Base-by-base conservation (phyloP, 2,888 invertebrate genomes). In the Dasysyrphus albostriatus region DNA sequence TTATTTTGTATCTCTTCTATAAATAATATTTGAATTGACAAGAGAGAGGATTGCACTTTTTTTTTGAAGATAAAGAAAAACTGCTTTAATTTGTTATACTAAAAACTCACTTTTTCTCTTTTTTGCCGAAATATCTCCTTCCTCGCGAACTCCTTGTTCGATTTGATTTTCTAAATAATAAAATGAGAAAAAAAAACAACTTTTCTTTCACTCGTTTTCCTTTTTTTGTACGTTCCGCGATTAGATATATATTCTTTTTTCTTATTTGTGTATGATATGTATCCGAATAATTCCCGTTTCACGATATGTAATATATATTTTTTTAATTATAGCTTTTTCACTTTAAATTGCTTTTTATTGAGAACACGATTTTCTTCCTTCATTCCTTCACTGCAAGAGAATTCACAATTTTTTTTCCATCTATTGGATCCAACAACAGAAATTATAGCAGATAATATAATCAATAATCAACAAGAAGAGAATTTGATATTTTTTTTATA, bases 261-360 rank as follows among this genome's bases (percentile, higher is more conserved):
- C 54, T 49, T 73, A 69, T 73, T 67, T 85, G 19, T 84, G 49
- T 75, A 61, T 87, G 83, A 88, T 83, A 88, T 88, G 88, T 88
- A 78, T 79, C 82, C 78, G 65, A 74, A 82, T 70, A 70, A 82
- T 81, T 87, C 65, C 78, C 82, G 87, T 74, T 82, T 72, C 79
- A 83, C 75, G 83, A 87, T 83, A 87, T 87, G 83, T 75, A 74
- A 69, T 76, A 83, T 70, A 54, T 67, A 37, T 74, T 51, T 74
- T 78, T 74, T 19, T 44, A 77, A 70, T 70, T 69, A 69, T 69
- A 69, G 54, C 51, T 69, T 47, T 63, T 83, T 74, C 79, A 83
- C 79, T 83, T 75, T 63, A 63, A 80, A 78, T 70, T 74, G 69
- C 74, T 78, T 83, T 74, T 63, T 74, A 69, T 75, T 81, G 75